Percentiles rank a stretch among this genome's conserved stretches.
Conservation (phyloP, 2,113 vertebrate species). For the Centrocercus urophasianus region DNA sequence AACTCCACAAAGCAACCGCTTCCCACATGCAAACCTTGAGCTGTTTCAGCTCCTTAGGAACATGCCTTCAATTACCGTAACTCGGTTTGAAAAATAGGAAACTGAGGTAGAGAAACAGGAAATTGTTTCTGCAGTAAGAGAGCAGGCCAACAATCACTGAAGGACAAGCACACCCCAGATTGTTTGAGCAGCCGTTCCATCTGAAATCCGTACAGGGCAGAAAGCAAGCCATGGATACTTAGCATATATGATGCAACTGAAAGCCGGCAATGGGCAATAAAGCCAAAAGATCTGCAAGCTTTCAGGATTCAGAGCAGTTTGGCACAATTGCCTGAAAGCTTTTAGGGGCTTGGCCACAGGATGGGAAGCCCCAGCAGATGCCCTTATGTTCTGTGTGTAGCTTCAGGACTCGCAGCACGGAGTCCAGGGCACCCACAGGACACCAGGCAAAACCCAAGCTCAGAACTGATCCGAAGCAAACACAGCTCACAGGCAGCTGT, state of each 20-base stretch:
- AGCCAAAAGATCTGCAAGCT: neutral
- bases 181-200: neutral
- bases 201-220: neutral
- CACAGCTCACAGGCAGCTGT: neutral
- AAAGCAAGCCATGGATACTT: neutral
- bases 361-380: neutral
- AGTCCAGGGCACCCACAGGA: neutral
- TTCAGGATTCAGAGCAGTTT: neutral
- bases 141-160: neutral
- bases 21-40: neutral
- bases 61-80: neutral
- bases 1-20: neutral
- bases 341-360: neutral
- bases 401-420: neutral
- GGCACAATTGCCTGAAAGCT: neutral
- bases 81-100: neutral
- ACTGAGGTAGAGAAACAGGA: neutral
- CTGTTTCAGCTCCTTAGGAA: neutral
- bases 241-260: accelerated
- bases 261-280: neutral
- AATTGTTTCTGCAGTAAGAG: neutral
- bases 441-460: neutral
- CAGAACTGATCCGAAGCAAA: neutral
- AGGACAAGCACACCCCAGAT: neutral
- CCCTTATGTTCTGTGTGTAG: neutral